phyloP scores from a whole-genome alignment of 1,140 invertebrate species.

The Camponotus pennsylvanicus region DNA sequence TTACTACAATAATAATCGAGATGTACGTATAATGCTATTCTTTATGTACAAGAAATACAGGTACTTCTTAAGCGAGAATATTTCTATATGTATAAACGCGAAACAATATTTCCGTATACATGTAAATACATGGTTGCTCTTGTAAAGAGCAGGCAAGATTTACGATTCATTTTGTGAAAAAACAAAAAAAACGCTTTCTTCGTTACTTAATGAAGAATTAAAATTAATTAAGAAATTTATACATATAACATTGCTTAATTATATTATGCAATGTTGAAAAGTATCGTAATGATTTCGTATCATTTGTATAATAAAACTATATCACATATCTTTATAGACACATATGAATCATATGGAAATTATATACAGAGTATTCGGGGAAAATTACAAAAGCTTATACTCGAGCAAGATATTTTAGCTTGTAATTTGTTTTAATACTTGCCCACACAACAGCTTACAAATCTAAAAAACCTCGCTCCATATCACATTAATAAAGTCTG shows the following conservation, averaged over 20 bases:
- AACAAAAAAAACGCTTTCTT: conserved; percentile 17
- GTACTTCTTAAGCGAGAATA: conserved; percentile 64
- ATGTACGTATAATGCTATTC: conserved; percentile 30
- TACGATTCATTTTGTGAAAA: neutral
- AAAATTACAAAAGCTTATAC: conserved; percentile 24
- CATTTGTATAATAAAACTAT: conserved; percentile 34
- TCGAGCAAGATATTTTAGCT: conserved; percentile 13
- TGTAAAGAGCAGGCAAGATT: conserved; percentile 3
- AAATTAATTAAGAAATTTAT: conserved; percentile 23
- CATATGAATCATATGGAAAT: conserved; percentile 35
- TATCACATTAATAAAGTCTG: conserved; percentile 57
- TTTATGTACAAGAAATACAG: conserved; percentile 57
- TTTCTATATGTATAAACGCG: conserved; percentile 38
- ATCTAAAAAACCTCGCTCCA: neutral
- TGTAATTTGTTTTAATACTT: neutral
- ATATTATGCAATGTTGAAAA: conserved; percentile 3
- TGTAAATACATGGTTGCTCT: conserved; percentile 23
- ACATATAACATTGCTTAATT: neutral
- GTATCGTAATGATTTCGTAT: neutral
- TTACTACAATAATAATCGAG: conserved; percentile 22
- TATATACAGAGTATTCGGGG: conserved; percentile 33
- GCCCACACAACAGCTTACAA: neutral
- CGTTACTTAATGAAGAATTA: neutral
- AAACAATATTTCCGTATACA: conserved; percentile 38
- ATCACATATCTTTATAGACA: conserved; percentile 24